These are phyloP conservation scores for Enteromius argenteus DNA, from an alignment of 2,797 vertebrate species.

Conservation along the genomic window DNA sequence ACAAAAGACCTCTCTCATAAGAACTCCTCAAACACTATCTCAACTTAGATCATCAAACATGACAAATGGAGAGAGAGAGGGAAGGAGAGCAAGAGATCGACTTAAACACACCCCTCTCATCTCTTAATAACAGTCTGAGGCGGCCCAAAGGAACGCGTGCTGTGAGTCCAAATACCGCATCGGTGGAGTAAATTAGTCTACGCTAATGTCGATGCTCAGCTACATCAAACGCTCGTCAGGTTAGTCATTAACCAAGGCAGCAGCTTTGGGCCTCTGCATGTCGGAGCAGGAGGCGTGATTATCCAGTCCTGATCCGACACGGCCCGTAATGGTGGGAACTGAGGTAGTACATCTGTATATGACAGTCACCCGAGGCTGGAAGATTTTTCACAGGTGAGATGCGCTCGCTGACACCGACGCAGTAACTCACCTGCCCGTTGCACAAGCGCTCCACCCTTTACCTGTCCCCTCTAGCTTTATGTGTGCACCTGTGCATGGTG, in stretches of 20 bases:
- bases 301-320: conserved; percentile 74
- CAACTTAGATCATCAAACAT: conserved; percentile 52
- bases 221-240: conserved; percentile 74
- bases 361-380: conserved; percentile 75
- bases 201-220: conserved; percentile 79
- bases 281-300: conserved; percentile 79
- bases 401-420: conserved; percentile 60
- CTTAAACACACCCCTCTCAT: conserved; percentile 54
- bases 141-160: conserved; percentile 65
- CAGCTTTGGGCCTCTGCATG: conserved; percentile 73
- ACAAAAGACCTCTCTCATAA: conserved; percentile 51
- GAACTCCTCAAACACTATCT: conserved; percentile 43
- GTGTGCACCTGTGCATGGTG: conserved; percentile 73
- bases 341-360: conserved; percentile 78
- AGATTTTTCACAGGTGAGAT: conserved; percentile 80
- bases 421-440: conserved; percentile 75
- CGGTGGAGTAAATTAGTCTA: conserved; percentile 77
- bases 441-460: conserved; percentile 75
- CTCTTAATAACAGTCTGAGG: conserved; percentile 69
- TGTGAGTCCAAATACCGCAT: conserved; percentile 70
- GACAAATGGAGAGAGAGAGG: conserved; percentile 43
- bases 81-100: conserved; percentile 21
- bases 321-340: conserved; percentile 77
- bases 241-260: conserved; percentile 72
- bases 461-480: conserved; percentile 70